Base-by-base conservation (phyloP, 2,797 vertebrate species). In the Gila robusta region DNA sequence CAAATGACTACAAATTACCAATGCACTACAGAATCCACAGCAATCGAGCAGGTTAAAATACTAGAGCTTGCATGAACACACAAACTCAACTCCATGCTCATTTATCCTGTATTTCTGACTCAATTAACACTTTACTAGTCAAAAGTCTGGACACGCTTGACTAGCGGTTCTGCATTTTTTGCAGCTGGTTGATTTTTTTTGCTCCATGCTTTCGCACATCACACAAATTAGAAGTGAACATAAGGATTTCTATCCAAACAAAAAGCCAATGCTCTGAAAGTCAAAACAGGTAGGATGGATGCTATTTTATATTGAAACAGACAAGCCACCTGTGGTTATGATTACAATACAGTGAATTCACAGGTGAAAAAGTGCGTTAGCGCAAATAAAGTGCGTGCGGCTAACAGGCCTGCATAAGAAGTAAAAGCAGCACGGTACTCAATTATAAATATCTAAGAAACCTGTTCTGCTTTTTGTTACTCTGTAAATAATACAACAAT, bases 401-500 rank as follows among this genome's bases (percentile, higher is more conserved):
- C 6, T 62, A 62, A 56, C 73, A 8, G 28, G 19, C 73, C 32
- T 14, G 35, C 6, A 37, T 23, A 6, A 76, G 32, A 37, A n/a
- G 32, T 59, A 78, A 62, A 62, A 41, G 35, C 35, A 41, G 35
- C 52, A n/a, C 0, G 3, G 12, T n/a, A 59, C 54, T n/a, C 21
- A 10, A n/a, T 59, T 39, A 59, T 39, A 59, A 39, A 78, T 39
- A 78, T 59, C 76, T 23, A 78, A 78, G 52, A 79, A 79, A 26
- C 56, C 37, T 79, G 35, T 26, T 62, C 37, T 41, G 35, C 26
- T 67, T 66, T 67, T 67, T 67, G 62, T 80, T 35, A 44, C 37
- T 41, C 41, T 10, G 9, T 67, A 49, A 80, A 67, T 80, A 80
- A 80, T 67, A 49, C 62, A 79, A 80, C 47, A 80, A 80, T 67